Percentiles rank a stretch among this genome's conserved stretches.
Evolutionary conservation across 2,888 invertebrate species (phyloP).

Genomic region (Netelia fuscicornis): DNA sequence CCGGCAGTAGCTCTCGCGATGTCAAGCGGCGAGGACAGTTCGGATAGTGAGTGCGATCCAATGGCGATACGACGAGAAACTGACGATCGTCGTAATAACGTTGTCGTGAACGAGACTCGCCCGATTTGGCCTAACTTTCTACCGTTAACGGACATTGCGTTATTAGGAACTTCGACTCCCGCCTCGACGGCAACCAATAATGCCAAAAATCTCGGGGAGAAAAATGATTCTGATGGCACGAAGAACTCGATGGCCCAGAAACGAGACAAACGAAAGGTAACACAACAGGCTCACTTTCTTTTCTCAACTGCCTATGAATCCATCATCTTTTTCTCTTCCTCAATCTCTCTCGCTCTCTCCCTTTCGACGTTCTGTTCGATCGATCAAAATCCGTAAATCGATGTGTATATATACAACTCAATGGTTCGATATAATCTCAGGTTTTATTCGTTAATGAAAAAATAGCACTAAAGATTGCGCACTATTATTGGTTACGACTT

Average conservation of each 20-base stretch:
- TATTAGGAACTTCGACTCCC: conserved; percentile 64
- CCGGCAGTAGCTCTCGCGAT: conserved; percentile 79
- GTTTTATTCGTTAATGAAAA: conserved; percentile 3
- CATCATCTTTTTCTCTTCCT: too few relatives aligned
- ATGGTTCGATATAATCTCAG: conserved; percentile 9
- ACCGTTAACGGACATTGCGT: conserved; percentile 52
- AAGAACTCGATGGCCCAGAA: conserved; percentile 38
- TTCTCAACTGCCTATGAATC: neutral
- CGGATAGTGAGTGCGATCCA: conserved; percentile 76
- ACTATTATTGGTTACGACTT: conserved; percentile 19
- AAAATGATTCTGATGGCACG: conserved; percentile 3
- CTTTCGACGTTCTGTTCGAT: too few relatives aligned
- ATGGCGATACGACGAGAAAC: conserved; percentile 60
- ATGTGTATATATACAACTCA: neutral
- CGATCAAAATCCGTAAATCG: too few relatives aligned
- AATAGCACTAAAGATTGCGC: conserved; percentile 3
- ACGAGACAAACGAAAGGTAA: conserved; percentile 61
- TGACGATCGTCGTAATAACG: conserved; percentile 45
- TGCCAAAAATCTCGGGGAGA: conserved; percentile 25
- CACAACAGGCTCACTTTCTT: neutral
- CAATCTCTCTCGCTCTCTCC: too few relatives aligned
- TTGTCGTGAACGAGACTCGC: conserved; percentile 59
- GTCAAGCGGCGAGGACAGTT: conserved; percentile 81
- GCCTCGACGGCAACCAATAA: conserved; percentile 40
- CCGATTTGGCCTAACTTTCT: conserved; percentile 56